These are phyloP conservation scores for Acanthornis magna DNA, from an alignment of 2,797 vertebrate genomes.

Conservation along the genomic window DNA sequence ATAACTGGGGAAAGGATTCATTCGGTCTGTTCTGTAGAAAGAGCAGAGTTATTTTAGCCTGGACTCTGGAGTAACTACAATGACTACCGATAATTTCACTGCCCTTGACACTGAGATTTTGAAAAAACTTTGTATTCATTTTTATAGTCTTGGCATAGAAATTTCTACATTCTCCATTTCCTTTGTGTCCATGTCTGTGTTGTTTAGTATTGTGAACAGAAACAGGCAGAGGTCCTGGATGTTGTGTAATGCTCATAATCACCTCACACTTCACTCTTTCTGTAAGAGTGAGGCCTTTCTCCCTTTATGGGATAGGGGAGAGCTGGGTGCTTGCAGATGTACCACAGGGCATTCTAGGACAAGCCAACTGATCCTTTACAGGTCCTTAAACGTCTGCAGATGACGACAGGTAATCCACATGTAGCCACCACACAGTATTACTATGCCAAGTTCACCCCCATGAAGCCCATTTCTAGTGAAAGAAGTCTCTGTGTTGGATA, in stretches of 20 bases:
- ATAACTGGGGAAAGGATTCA: background rate
- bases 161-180: background rate
- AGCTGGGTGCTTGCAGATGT: background rate
- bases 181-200: accelerated
- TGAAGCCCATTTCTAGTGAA: background rate
- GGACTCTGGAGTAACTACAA: background rate
- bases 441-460: background rate
- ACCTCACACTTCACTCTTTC: background rate
- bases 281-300: background rate
- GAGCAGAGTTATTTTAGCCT: background rate
- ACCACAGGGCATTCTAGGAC: background rate
- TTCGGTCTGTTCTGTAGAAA: background rate
- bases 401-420: accelerated
- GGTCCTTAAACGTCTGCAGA: background rate
- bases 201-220: background rate
- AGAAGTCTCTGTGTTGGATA: background rate
- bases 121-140: background rate
- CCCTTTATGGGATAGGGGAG: background rate
- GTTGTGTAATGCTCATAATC: background rate
- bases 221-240: background rate
- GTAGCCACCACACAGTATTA: background rate
- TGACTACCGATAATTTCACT: background rate
- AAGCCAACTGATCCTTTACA: background rate
- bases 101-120: background rate
- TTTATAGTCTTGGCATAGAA: background rate